Evolutionary conservation across 2,888 invertebrate species (phyloP).

Genomic region (Itoplectis maculator): DNA sequence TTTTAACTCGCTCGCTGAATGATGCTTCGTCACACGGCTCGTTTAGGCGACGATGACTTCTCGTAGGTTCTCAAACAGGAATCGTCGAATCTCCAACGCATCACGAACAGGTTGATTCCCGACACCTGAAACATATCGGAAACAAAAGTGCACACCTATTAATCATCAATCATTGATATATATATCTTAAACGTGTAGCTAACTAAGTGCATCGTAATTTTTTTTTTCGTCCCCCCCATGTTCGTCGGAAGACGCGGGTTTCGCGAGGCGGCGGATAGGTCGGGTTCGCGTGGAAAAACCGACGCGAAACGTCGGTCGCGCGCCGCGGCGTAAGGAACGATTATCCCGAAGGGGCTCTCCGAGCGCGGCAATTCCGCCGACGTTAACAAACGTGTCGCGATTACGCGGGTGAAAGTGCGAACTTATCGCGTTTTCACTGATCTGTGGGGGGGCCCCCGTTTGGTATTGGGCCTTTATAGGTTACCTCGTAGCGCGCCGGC

Average conservation of each 20-base stretch:
- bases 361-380: constrained; percentile 14
- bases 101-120: constrained; percentile 80
- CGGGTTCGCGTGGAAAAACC: not conserved
- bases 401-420: constrained; percentile 69
- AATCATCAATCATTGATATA: not conserved
- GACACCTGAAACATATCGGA: constrained; percentile 78
- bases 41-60: constrained; percentile 79
- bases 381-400: constrained; percentile 58
- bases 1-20: constrained; percentile 40
- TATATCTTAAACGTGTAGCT: not conserved
- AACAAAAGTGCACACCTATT: constrained; percentile 24
- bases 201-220: not conserved
- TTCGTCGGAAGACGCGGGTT: constrained; percentile 42
- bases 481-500: constrained; percentile 83
- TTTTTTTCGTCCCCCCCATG: not conserved
- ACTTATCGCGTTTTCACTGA: constrained; percentile 57
- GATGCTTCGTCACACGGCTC: constrained; percentile 82
- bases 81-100: constrained; percentile 83
- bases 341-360: not conserved
- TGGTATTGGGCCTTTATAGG: constrained; percentile 81
- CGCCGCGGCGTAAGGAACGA: not conserved
- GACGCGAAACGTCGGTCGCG: constrained; percentile 7
- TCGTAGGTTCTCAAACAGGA: constrained; percentile 81
- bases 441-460: constrained; percentile 46
- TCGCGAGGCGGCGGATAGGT: constrained; percentile 33